phyloP scores from a whole-genome alignment of 2,797 vertebrate species.

The Columba guinea region DNA sequence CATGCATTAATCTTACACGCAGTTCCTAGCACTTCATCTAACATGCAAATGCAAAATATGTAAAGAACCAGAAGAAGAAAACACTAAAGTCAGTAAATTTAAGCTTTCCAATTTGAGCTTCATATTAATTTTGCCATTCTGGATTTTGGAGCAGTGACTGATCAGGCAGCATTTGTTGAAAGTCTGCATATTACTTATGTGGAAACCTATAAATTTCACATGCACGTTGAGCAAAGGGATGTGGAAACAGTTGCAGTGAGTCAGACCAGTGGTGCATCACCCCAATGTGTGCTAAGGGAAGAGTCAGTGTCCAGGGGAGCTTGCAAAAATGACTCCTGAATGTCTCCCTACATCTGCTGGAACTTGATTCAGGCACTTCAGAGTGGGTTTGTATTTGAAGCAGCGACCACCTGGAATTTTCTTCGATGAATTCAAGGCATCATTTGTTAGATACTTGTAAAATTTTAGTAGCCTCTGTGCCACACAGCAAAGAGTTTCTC shows the following conservation, averaged over 20 bases:
- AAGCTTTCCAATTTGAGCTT: not conserved
- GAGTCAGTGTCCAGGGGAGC: not conserved
- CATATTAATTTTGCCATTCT: not conserved
- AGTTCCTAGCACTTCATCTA: not conserved
- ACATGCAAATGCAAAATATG: not conserved
- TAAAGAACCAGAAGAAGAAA: not conserved
- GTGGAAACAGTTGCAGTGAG: not conserved
- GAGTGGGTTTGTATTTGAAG: not conserved
- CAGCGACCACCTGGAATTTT: not conserved
- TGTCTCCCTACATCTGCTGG: not conserved
- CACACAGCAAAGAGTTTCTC: not conserved
- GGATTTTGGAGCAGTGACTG: not conserved
- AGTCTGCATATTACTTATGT: not conserved
- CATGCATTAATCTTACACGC: not conserved
- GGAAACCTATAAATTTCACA: not conserved
- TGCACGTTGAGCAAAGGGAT: not conserved
- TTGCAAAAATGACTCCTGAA: not conserved
- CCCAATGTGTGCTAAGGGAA: not conserved
- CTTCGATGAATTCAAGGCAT: not conserved
- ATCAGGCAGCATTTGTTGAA: not conserved
- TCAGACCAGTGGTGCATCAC: not conserved
- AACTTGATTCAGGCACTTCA: not conserved
- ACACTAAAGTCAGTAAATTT: not conserved
- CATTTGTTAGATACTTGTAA: not conserved
- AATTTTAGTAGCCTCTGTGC: not conserved